Base-by-base conservation (phyloP, 2,888 invertebrate species). In the Parelbella ahira region DNA sequence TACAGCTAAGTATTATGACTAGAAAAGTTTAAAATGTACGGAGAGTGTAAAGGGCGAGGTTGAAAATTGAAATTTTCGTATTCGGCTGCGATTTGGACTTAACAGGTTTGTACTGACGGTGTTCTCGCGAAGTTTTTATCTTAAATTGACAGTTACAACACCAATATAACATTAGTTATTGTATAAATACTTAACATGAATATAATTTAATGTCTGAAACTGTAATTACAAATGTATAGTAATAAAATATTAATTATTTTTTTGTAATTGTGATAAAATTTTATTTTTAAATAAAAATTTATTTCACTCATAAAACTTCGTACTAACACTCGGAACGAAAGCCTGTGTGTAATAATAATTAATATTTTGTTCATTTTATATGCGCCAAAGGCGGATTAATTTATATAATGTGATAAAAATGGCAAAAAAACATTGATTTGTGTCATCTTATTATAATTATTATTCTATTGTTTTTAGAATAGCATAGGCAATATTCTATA, bases 361-460 rank as follows among this genome's bases (percentile, higher is more conserved):
- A 33, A 27, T 33, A 15, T 33, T 41, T 12, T 13, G 27, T n/a
- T n/a, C n/a, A n/a, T 33, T 33, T 33, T 38, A 49, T 56, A 49
- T 67, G 66, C 72, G 82, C 84, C 83, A 73, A 76, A 80, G 82
- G 83, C 80, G 68, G 51, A 51, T 68, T 70, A 68, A 54, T 74
- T 74, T 67, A 57, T 60, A 59, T 48, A 68, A 67, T 78, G 79
- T 81, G 81, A 81, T 78, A 77, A 61, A 61, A 49, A 60, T 54
- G 59, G 60, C 62, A 59, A 56, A 56, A n/a, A n/a, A 41, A 49
- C 39, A 39, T 56, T 63, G 44, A 59, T 68, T 63, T 66, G 49
- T 37, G 51, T 58, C 58, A 46, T 57, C 43, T 32, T 58, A 53
- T 48, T 51, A 47, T 37, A 34, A 39, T 45, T 23, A 41, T 43